Base-by-base conservation (phyloP, 2,888 invertebrate species). In the Aphrophora alni region DNA sequence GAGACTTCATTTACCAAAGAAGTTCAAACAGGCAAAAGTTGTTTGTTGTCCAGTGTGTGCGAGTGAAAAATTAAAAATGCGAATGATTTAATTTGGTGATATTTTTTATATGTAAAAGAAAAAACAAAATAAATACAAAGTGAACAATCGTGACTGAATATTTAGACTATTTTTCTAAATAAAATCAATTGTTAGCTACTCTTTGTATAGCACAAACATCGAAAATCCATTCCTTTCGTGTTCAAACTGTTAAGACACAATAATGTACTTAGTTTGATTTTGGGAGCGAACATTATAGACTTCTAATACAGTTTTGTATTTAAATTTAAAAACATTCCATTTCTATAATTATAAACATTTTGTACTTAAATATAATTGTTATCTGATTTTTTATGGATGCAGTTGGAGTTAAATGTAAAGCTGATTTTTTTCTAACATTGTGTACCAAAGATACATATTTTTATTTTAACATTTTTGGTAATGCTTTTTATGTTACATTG, bases 391-490 rank as follows among this genome's bases (percentile, higher is more conserved):
- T 44, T 44, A 44, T 44, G 1, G 2, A 44, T 44, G 17, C 44
- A 44, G 1, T 44, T 8, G 44, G 44, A 14, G 44, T 44, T 44
- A 44, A 10, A 44, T 59, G 59, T 59, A 21, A 59, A 59, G 21
- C 59, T 33, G 17, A 14, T 44, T 44, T 44, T 59, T 59, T 59
- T 59, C 59, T 59, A 59, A 59, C 59, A 59, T 59, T 59, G 59
- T 59, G 73, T 79, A 74, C 78, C 78, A 79, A 79, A 79, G 78
- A 79, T 51, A 79, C 69, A n/a, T 59, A 21, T 21, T n/a, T n/a
- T n/a, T n/a, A n/a, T n/a, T n/a, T 59, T 59, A 59, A 7, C 14
- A 21, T 78, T 72, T 78, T 78, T 74, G 74, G 74, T 68, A 72
- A 78, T 38, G 38, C 74, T 74, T 79, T 68, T 69, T 78, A 44